Conservation (phyloP, 2,888 invertebrate species). For the Chromoteleia sp. region DNA sequence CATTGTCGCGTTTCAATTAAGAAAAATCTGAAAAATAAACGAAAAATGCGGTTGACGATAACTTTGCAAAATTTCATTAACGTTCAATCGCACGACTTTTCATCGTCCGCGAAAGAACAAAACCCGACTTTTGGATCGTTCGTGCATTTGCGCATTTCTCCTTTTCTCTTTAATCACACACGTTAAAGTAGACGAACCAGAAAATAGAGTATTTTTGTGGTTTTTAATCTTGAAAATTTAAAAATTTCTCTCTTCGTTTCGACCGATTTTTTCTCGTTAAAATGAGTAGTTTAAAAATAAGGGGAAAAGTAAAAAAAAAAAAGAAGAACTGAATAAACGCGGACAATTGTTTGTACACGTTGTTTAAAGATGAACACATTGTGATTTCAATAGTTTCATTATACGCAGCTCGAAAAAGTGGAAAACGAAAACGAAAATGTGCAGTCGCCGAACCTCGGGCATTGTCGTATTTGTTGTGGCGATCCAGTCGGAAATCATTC, state of each 20-base stretch:
- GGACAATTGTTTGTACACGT: slow-evolving; percentile 49
- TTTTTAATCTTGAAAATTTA: slow-evolving; percentile 27
- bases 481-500: slow-evolving; percentile 64
- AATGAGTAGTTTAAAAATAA: slow-evolving; percentile 18
- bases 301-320: slow-evolving; percentile 1
- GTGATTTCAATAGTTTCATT: slow-evolving; percentile 61
- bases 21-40: neutral
- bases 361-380: slow-evolving; percentile 55
- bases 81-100: too few relatives aligned
- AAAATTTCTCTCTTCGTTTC: slow-evolving; percentile 1
- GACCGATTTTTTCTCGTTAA: slow-evolving; percentile 9
- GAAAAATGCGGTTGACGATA: neutral
- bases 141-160: slow-evolving; percentile 7
- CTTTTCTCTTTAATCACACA: slow-evolving; percentile 19
- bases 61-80: neutral
- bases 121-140: neutral
- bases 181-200: slow-evolving; percentile 13
- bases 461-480: slow-evolving; percentile 46
- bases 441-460: slow-evolving; percentile 23
- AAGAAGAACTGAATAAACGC: too few relatives aligned
- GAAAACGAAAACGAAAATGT: slow-evolving; percentile 32
- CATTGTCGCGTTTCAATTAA: too few relatives aligned
- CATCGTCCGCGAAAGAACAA: neutral
- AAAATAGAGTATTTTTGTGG: slow-evolving; percentile 31
- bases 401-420: slow-evolving; percentile 31